These are phyloP conservation scores for Laupala kohalensis DNA, from an alignment of 1,140 invertebrate species.

Conservation along the genomic window DNA sequence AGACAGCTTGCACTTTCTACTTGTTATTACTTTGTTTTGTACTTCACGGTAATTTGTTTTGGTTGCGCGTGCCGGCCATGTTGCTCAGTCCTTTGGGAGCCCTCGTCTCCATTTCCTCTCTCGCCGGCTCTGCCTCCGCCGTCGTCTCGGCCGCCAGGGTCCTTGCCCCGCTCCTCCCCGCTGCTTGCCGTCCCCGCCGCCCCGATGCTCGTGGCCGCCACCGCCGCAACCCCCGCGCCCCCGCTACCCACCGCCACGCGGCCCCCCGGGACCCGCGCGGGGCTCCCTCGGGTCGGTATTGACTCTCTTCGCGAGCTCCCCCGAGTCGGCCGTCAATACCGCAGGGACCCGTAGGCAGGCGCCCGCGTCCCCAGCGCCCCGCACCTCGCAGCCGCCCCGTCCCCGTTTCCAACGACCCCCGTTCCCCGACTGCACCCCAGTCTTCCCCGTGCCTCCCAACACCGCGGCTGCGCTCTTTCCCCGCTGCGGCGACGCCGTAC, in stretches of 20 bases:
- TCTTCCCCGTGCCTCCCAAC: not conserved
- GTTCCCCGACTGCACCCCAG: conserved; percentile 3
- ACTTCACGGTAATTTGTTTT: conserved; percentile 13
- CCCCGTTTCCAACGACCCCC: conserved; percentile 16
- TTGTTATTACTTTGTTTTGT: not conserved
- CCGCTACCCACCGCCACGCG: no score
- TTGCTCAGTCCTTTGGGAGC: conserved; percentile 10
- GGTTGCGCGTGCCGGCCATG: conserved; percentile 15
- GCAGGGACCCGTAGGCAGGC: conserved; percentile 27
- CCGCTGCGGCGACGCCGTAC: not conserved
- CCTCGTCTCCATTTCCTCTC: conserved; percentile 11
- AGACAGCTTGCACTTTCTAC: not conserved
- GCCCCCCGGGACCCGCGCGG: conserved; percentile 7
- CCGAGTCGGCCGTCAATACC: conserved; percentile 27
- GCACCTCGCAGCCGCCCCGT: conserved; percentile 13
- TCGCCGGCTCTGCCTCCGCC: not conserved
- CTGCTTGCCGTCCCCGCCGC: not conserved
- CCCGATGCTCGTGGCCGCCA: no score
- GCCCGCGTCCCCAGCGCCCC: no score
- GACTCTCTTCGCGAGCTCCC: conserved; percentile 28
- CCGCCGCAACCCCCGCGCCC: no score
- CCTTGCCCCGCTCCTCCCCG: conserved; percentile 2
- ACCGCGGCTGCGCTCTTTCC: not conserved
- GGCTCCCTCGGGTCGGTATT: conserved; percentile 29
- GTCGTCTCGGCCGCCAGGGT: not conserved